Evolutionary conservation across 2,888 invertebrate species (phyloP).

Genomic region (Nesidiocoris tenuis): DNA sequence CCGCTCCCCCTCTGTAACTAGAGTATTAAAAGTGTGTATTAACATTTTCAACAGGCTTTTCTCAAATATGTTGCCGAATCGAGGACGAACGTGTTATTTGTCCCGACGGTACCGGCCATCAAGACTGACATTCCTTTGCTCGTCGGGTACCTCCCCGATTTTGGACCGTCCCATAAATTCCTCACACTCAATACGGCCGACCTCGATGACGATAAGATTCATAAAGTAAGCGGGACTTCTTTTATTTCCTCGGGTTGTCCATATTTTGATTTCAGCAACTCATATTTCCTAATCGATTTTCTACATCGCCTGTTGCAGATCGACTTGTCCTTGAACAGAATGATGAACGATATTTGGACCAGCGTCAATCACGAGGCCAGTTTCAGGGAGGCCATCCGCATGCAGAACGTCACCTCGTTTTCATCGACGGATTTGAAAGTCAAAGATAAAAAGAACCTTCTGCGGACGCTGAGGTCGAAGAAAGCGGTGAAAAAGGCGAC

Average conservation of each 20-base stretch:
- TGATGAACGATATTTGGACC: conserved; percentile 51
- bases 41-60: conserved; percentile 26
- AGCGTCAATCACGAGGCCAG: conserved; percentile 39
- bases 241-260: not conserved
- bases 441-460: conserved; percentile 23
- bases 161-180: conserved; percentile 22
- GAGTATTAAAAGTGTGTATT: not conserved
- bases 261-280: not conserved
- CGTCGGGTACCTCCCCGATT: conserved; percentile 27
- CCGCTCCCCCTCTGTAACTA: too few relatives aligned
- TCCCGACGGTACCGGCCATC: conserved; percentile 16
- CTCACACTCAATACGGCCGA: conserved; percentile 10
- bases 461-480: not conserved
- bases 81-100: conserved; percentile 24
- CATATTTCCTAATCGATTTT: not conserved
- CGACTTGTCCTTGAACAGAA: conserved; percentile 15
- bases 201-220: too few relatives aligned
- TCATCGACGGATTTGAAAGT: not conserved
- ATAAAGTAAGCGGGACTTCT: too few relatives aligned
- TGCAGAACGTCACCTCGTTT: conserved; percentile 27
- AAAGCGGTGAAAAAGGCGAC: not conserved
- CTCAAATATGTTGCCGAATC: conserved; percentile 25
- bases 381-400: conserved; percentile 27
- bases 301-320: conserved; percentile 12
- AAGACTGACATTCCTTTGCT: conserved; percentile 33